A percentile compares a stretch with the other conserved stretches of the same genome.
These are phyloP conservation scores for Rafetus swinhoei DNA, from an alignment of 2,113 vertebrate genomes.

Conservation along the genomic window DNA sequence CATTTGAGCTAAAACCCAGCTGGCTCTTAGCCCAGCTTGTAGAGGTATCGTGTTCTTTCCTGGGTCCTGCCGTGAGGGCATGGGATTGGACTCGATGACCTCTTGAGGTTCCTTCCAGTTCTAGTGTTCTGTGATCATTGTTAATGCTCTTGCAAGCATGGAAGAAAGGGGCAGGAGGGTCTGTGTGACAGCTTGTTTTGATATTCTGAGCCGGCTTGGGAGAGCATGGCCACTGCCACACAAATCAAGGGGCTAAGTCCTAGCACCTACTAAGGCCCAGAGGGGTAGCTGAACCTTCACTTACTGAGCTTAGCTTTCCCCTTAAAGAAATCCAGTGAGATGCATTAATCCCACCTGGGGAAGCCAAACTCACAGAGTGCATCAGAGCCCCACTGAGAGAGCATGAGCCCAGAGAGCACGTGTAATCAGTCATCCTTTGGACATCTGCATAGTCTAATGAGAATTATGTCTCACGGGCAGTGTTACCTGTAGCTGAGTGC, in stretches of 20 bases:
- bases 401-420: too few relatives aligned
- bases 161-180: not conserved
- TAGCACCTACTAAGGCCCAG: not conserved
- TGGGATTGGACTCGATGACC: too few relatives aligned
- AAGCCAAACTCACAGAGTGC: not conserved
- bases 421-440: not conserved
- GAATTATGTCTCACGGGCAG: fast-evolving
- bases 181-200: not conserved
- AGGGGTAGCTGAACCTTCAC: not conserved
- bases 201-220: not conserved
- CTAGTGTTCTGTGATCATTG: not conserved
- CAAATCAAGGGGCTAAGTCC: not conserved
- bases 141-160: not conserved
- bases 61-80: too few relatives aligned
- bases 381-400: too few relatives aligned
- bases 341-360: not conserved
- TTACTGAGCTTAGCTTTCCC: not conserved
- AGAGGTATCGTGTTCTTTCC: too few relatives aligned
- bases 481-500: too few relatives aligned
- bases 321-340: not conserved
- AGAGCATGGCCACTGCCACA: not conserved
- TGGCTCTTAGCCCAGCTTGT: too few relatives aligned
- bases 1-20: too few relatives aligned
- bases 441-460: not conserved
- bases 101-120: too few relatives aligned